Evolutionary conservation across 2,888 invertebrate genomes (phyloP).

Genomic region (Machimus rusticus): DNA sequence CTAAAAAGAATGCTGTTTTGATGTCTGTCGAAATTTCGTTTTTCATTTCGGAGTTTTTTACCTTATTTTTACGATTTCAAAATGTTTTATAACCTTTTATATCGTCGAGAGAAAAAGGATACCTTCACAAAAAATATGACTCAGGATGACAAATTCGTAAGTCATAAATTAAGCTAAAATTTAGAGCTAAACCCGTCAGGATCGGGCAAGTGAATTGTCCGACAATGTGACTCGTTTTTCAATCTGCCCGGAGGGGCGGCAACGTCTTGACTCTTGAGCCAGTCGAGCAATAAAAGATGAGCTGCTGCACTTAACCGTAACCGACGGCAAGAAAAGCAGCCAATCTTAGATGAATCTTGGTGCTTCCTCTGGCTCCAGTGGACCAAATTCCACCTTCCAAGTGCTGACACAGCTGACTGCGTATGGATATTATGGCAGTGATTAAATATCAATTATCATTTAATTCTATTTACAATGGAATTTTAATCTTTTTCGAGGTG

Average conservation of each 20-base stretch:
- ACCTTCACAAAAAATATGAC: conserved; percentile 24
- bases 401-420: not conserved
- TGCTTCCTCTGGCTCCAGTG: not conserved
- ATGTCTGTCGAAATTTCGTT: conserved; percentile 36
- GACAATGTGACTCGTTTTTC: conserved; percentile 22
- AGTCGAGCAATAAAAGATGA: conserved; percentile 14
- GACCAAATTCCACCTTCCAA: not conserved
- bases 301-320: conserved; percentile 21
- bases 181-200: conserved; percentile 1
- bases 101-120: not conserved
- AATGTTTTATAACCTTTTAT: conserved; percentile 36
- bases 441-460: conserved; percentile 41
- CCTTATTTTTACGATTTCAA: conserved; percentile 35
- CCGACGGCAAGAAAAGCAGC: conserved; percentile 1
- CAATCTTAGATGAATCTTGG: not conserved
- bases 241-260: not conserved
- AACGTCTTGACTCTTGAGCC: not conserved
- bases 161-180: conserved; percentile 37
- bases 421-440: conserved; percentile 7
- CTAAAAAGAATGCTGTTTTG: conserved; percentile 38
- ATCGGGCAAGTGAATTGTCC: not conserved
- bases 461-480: conserved; percentile 38
- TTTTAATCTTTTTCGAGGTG: conserved; percentile 6
- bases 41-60: conserved; percentile 34
- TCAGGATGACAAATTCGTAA: conserved; percentile 46